phyloP scores from a whole-genome alignment of 2,888 invertebrate genomes.

The Torymus tubicola region DNA sequence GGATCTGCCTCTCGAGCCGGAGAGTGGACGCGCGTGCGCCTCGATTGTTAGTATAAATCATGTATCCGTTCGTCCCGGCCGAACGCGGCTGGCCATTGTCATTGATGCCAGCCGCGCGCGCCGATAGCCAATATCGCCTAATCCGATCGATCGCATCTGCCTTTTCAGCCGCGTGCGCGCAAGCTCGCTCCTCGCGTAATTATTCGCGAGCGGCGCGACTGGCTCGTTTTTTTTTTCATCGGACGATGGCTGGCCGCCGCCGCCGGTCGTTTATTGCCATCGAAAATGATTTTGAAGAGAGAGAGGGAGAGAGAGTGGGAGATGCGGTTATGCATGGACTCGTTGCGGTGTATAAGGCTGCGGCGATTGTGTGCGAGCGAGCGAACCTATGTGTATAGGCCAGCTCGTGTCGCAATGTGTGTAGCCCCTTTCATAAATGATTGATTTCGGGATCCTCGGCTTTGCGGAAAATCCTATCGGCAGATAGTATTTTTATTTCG shows the following conservation, averaged over 20 bases:
- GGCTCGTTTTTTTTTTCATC: background rate
- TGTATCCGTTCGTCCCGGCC: slow-evolving; percentile 32
- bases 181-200: slow-evolving; percentile 20
- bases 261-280: background rate
- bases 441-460: background rate
- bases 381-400: background rate
- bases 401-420: no score
- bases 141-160: slow-evolving; percentile 47
- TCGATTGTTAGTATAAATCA: slow-evolving; percentile 52
- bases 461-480: background rate
- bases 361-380: background rate
- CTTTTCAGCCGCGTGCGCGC: slow-evolving; percentile 34
- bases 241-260: background rate
- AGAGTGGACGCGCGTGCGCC: background rate
- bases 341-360: background rate
- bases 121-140: slow-evolving; percentile 40
- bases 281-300: background rate
- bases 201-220: slow-evolving; percentile 13
- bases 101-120: slow-evolving; percentile 18
- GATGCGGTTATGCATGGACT: background rate
- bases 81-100: slow-evolving; percentile 26
- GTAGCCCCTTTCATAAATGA: slow-evolving; percentile 2
- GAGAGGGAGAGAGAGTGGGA: background rate
- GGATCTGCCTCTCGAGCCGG: background rate
- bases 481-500: no score